Evolutionary conservation across 2,797 vertebrate species (phyloP), one percentile per base, ranked within the genome.

Genomic region (Octomys mimax): DNA sequence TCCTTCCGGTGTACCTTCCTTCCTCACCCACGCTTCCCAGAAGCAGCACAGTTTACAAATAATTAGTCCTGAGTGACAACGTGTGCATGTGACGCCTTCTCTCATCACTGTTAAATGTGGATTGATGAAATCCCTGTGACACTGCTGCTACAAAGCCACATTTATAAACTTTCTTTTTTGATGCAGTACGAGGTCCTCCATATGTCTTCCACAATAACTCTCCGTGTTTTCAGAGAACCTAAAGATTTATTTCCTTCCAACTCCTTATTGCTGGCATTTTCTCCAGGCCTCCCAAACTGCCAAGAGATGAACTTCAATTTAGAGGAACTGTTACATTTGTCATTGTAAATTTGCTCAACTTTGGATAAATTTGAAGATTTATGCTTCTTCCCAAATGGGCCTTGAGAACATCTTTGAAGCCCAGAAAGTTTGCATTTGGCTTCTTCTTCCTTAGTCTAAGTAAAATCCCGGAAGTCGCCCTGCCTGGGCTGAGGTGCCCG

Each of bases 231-330:
- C 92, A 95, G 91, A 86, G 87, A 96, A 95, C 96, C 97, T 98
- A 94, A 97, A 98, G 94, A 98, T 97, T 96, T 97, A 97, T 98
- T 96, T 96, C 98, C 95, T 97, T 98, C 96, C 98, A 97, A 96
- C 84, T 98, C 96, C 97, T 97, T 94, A 91, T 94, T 96, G 95
- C 90, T 97, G 95, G 97, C 97, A 97, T 98, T 98, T 98, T 98
- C 95, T 98, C 96, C 97, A 95, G 95, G 7, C 11, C 87, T 98
- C 97, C 96, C 84, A 97, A 98, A 97, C 96, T 97, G 96, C 98
- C 97, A 98, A 97, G 97, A 97, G 91, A 98, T 98, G 97, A 97
- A 97, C 95, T 97, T 97, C 96, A 95, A 96, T 97, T 98, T 98
- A 97, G 95, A 96, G 88, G 97, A 97, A 87, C 39, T 75, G 97